These are phyloP conservation scores for Vanessa tameamea DNA, from an alignment of 1,140 invertebrate species.

Conservation along the genomic window DNA sequence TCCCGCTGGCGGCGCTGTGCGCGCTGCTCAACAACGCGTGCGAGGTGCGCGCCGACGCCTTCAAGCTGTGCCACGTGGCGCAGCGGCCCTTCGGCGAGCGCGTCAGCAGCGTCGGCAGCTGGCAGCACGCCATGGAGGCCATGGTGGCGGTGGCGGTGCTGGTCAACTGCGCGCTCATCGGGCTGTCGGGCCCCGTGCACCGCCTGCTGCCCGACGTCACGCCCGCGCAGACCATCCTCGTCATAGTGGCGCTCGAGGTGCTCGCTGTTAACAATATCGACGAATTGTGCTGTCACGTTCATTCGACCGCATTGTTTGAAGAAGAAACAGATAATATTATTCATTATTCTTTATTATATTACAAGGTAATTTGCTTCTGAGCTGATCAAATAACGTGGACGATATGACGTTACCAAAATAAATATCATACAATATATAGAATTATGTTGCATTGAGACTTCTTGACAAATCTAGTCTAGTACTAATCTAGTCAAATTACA, in stretches of 20 bases:
- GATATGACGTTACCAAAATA: no score
- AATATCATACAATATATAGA: no score
- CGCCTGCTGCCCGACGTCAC: conserved; percentile 93
- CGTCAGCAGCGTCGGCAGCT: conserved; percentile 97
- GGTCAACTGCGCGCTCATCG: conserved; percentile 97
- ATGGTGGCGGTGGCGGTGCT: conserved; percentile 96
- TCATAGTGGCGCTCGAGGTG: conserved; percentile 80
- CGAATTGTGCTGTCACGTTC: no score
- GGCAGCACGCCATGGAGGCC: conserved; percentile 97
- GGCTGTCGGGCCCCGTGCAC: conserved; percentile 94
- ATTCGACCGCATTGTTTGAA: no score
- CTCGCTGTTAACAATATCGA: no score
- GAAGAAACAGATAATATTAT: no score
- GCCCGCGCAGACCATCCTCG: conserved; percentile 90
- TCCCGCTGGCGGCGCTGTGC: conserved; percentile 95
- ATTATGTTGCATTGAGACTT: no score
- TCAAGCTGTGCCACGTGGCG: conserved; percentile 96
- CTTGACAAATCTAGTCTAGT: no score
- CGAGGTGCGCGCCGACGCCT: conserved; percentile 96
- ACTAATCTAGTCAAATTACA: no score
- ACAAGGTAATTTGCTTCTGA: no score
- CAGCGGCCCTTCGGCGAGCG: conserved; percentile 95
- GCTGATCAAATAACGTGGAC: no score
- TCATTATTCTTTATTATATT: no score
- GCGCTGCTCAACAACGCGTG: conserved; percentile 96